Conservation (phyloP, 2,888 invertebrate genomes). For the Encarsia formosa region DNA sequence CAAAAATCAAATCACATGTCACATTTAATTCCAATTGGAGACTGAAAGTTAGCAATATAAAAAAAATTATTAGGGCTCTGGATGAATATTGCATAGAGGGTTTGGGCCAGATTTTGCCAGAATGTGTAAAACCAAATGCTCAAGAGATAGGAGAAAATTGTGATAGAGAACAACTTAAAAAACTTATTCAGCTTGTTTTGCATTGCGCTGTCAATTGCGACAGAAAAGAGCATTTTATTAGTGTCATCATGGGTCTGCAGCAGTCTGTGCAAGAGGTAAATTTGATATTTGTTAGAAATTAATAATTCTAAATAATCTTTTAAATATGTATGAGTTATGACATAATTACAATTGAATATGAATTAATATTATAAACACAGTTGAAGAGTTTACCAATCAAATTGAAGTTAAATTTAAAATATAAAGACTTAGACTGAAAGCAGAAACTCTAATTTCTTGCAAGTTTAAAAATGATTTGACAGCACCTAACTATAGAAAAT, state of each 20-base stretch:
- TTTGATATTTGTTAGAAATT: too few relatives aligned
- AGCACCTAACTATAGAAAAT: too few relatives aligned
- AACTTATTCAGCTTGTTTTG: slow-evolving; percentile 82
- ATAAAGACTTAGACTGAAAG: too few relatives aligned
- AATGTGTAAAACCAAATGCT: slow-evolving; percentile 82
- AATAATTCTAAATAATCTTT: too few relatives aligned
- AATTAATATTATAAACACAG: too few relatives aligned
- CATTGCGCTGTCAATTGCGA: slow-evolving; percentile 95
- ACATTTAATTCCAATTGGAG: slow-evolving; percentile 85
- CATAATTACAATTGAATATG: too few relatives aligned
- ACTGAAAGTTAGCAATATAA: slow-evolving; percentile 81
- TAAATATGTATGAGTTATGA: too few relatives aligned
- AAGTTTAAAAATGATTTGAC: too few relatives aligned
- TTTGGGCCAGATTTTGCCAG: slow-evolving; percentile 74
- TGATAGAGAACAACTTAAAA: slow-evolving; percentile 77
- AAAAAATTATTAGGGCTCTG: slow-evolving; percentile 78
- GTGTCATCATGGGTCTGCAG: slow-evolving; percentile 88
- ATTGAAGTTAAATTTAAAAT: too few relatives aligned
- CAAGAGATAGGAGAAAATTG: slow-evolving; percentile 78
- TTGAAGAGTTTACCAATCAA: too few relatives aligned
- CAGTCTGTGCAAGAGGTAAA: slow-evolving; percentile 73
- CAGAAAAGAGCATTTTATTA: slow-evolving; percentile 87
- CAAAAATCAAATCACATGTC: slow-evolving; percentile 84
- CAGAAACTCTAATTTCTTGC: too few relatives aligned
- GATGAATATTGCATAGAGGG: slow-evolving; percentile 86